Evolutionary conservation across 2,888 invertebrate genomes (phyloP).

Genomic region (Poecilobothrus nobilitatus): DNA sequence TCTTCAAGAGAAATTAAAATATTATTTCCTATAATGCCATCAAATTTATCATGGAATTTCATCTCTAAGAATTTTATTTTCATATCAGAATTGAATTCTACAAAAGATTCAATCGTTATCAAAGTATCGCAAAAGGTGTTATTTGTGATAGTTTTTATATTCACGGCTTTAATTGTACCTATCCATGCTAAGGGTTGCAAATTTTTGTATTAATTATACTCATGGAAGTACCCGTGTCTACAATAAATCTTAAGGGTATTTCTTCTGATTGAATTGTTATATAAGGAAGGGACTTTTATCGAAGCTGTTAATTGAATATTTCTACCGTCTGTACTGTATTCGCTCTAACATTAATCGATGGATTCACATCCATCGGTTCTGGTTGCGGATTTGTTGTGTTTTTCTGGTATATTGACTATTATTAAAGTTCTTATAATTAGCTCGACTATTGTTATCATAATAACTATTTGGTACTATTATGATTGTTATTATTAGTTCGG

Average conservation of each 20-base stretch:
- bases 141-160: neutral
- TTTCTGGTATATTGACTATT: no score
- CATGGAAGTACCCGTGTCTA: neutral
- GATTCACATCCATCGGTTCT: no score
- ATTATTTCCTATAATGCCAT: neutral
- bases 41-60: no score
- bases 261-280: slow-evolving; percentile 1
- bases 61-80: neutral
- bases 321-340: no score
- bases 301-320: slow-evolving; percentile 9
- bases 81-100: neutral
- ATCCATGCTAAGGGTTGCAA: neutral
- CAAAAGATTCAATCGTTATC: neutral
- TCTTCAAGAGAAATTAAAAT: neutral
- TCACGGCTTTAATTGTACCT: neutral
- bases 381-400: no score
- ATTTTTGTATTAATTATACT: slow-evolving; percentile 8
- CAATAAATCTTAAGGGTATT: neutral
- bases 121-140: neutral
- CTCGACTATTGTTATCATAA: no score
- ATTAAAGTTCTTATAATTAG: no score
- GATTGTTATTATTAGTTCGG: no score
- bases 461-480: no score
- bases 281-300: neutral
- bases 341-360: no score